Conservation (phyloP, 2,888 invertebrate genomes). For the Patella depressa region DNA sequence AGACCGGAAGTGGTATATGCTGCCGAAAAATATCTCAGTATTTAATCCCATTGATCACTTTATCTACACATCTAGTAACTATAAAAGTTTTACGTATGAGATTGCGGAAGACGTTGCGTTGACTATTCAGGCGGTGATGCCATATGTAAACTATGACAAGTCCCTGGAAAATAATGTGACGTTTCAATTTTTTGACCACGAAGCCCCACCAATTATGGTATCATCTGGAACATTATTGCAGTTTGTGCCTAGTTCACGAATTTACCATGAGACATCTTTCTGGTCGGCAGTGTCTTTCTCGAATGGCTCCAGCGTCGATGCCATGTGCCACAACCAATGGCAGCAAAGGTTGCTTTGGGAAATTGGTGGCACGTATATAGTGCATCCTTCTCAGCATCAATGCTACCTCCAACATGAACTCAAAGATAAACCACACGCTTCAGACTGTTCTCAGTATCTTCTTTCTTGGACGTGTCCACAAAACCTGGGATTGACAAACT, state of each 20-base stretch:
- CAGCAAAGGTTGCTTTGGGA: background rate
- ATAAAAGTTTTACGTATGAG: background rate
- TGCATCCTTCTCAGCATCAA: no score
- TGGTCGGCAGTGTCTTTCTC: background rate
- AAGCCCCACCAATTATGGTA: background rate
- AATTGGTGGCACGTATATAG: background rate
- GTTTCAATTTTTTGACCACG: background rate
- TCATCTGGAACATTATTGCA: background rate
- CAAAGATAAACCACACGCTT: background rate
- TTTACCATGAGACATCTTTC: background rate
- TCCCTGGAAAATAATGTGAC: background rate
- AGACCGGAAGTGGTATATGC: background rate
- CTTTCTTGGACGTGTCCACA: background rate
- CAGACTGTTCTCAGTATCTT: background rate
- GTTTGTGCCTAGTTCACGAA: background rate
- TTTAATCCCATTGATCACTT: background rate
- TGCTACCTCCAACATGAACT: no score
- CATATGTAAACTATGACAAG: background rate
- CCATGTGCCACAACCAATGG: background rate
- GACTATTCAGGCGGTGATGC: background rate
- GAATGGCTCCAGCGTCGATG: background rate
- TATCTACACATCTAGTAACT: background rate
- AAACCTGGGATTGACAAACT: background rate
- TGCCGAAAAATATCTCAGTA: no score
- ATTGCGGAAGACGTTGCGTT: background rate